Base-by-base conservation (phyloP, 2,797 vertebrate genomes). In the Falco peregrinus region DNA sequence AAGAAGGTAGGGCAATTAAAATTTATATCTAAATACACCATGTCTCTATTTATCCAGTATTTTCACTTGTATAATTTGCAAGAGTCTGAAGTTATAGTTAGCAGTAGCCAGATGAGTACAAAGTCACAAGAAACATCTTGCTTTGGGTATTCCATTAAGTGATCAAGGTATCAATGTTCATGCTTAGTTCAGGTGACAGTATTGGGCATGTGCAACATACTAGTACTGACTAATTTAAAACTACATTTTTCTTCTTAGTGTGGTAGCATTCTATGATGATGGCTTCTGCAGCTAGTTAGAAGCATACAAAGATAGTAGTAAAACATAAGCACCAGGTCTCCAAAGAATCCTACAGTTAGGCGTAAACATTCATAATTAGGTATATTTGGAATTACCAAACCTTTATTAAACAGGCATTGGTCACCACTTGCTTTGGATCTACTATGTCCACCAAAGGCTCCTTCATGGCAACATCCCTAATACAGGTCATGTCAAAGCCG, bases 401-500 rank as follows among this genome's bases (percentile, higher is more conserved):
- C 99, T 99, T 99, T 96, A 99, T 98, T 96, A 99, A 98, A 97
- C 99, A 99, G 97, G 99, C 98, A 79, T 99, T 99, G 97, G 99
- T 99, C 98, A 99, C 99, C 98, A 99, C 99, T 98, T 99, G 99
- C 98, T 99, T 99, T 82, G 98, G 98, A 93, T 99, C 99, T 97
- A 99, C 99, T 20, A 99, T 98, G 93, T 99, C 99, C 98, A 99
- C 99, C 97, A 99, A 97, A 3, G 99, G 99, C 87, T 99, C 99
- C 98, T 98, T 99, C 98, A 99, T 99, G 93, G 99, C 99, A 89
- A 99, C 99, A 9, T 99, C 99, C 50, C 99, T 98, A 96, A 99
- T 99, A 87, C 99, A 99, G 92, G 99, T 99, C 99, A 99, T 99
- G 98, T 99, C 99, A 97, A 99, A 99, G 92, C 99, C 99, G 37